Base-by-base conservation (phyloP, 2,888 invertebrate genomes). In the Galerucella pusilla region DNA sequence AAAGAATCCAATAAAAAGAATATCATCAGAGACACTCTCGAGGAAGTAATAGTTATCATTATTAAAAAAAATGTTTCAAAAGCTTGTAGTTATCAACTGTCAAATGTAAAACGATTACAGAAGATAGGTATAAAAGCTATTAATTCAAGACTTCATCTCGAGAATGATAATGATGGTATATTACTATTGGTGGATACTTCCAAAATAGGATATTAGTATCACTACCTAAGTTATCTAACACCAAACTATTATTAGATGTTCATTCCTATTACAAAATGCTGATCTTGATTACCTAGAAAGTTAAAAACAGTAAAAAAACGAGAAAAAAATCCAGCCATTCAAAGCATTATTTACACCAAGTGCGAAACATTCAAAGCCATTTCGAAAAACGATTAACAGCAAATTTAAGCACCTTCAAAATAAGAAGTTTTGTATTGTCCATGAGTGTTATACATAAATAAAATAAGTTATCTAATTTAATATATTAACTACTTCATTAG, bases 151-250 rank as follows among this genome's bases (percentile, higher is more conserved):
- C 14, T 54, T 54, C 49, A 49, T 7, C 52, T 42, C 7, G 52
- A 57, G 20, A 57, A 16, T 57, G 20, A 20, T 20, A 20, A 10
- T 57, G 16, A 57, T 20, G 57, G 9, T 57, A 20, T 57, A 57
- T 9, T 6, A 57, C 20, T n/a, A 35, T 68, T 54, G 54, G 54
- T 6, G 28, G 57, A 28, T 11, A 28, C 35, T 12, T 11, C 3
- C 2, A 63, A 52, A 20, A 60, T 59, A 71, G 52, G 52, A 57
- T 66, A 75, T 73, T 76, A 76, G 75, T 75, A 66, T 73, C 52
- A 70, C 66, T 75, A 76, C 76, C 76, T 73, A 76, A 71, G 35
- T 73, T 73, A 73, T 73, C 73, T 73, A 73, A 72, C 73, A 75
- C 67, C 73, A 71, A 70, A 71, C 63, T 71, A 76, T 75, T 61